phyloP scores from a whole-genome alignment of 2,888 invertebrate species.

The Hypsopygia costalis region DNA sequence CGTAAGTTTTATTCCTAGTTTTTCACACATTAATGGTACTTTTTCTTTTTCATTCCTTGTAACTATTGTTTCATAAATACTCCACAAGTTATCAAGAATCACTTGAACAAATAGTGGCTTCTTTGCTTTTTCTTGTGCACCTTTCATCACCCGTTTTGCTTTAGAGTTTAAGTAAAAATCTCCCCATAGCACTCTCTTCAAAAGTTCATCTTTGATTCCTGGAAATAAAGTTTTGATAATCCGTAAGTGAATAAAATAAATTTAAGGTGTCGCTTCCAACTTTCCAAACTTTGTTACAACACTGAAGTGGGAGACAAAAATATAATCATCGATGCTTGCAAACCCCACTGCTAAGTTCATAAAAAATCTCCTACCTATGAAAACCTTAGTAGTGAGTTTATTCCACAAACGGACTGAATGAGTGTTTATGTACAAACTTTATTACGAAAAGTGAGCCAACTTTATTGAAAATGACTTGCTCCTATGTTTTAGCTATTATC shows the following conservation, averaged over 20 bases:
- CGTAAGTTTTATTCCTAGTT: conserved; percentile 87
- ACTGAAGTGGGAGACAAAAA: too few species aligned
- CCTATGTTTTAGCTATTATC: too few species aligned
- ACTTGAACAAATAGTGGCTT: conserved; percentile 96
- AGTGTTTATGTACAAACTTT: too few species aligned
- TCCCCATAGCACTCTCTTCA: conserved; percentile 94
- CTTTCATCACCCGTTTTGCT: conserved; percentile 89
- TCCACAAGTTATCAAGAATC: conserved; percentile 94
- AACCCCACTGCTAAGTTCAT: too few species aligned
- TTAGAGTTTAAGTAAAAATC: conserved; percentile 94
- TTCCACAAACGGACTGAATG: too few species aligned
- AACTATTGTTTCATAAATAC: conserved; percentile 91
- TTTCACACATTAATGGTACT: conserved; percentile 85
- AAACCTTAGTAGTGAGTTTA: too few species aligned
- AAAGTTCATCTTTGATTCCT: conserved; percentile 85
- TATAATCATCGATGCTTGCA: too few species aligned
- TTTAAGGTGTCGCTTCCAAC: too few species aligned
- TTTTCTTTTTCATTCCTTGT: conserved; percentile 88
- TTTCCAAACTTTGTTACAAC: too few species aligned
- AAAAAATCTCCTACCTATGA: too few species aligned
- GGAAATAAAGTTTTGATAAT: conserved; percentile 16
- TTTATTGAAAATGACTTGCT: too few species aligned
- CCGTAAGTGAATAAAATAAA: neutral
- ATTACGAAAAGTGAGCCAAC: too few species aligned
- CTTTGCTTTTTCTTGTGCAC: conserved; percentile 95